Evolutionary conservation across 2,888 invertebrate genomes (phyloP), one percentile per base, ranked within the genome.

Genomic region (Tetanocera ferruginea): DNA sequence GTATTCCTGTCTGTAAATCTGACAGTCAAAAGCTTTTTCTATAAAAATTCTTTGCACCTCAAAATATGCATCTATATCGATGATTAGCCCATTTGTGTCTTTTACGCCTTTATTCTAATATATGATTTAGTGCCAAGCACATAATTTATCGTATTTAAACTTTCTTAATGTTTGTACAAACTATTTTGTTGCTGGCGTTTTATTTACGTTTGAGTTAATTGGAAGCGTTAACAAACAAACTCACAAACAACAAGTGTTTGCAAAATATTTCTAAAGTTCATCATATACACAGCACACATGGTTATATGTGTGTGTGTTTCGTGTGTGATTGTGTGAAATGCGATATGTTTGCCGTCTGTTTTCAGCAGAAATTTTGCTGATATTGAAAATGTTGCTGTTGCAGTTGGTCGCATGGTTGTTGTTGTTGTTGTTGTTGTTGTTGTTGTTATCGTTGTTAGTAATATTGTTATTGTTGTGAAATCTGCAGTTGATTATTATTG

Each of bases 401-500:
- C 52, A 69, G 60, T 70, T 76, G 34, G 52, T 67, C 34, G 25
- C 67, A 76, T 80, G 82, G 81, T 85, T 82, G 79, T 81, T 83
- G 73, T 78, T 76, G 76, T 51, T 76, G 28, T 23, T 19, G 71
- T 19, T 57, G 28, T 31, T 49, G 43, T 43, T 76, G 71, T 25
- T 71, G 37, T 70, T 25, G 17, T 57, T 17, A 34, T 75, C 34
- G 69, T 71, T 23, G 6, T 64, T 28, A 17, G 34, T 76, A 23
- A 52, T 66, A 76, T 71, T 78, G 60, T 76, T 75, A 78, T 73
- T 70, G 74, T 78, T 67, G 79, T 9, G 43, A 72, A 74, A 31
- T 74, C 83, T 76, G 67, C 57, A 76, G 67, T 51, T 73, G 74
- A 60, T 74, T 51, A 43, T 74, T 78, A 78, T 78, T 69, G 31